phyloP scores from a whole-genome alignment of 92 coral and sea anemone species.

The Phenganax subtilis region DNA sequence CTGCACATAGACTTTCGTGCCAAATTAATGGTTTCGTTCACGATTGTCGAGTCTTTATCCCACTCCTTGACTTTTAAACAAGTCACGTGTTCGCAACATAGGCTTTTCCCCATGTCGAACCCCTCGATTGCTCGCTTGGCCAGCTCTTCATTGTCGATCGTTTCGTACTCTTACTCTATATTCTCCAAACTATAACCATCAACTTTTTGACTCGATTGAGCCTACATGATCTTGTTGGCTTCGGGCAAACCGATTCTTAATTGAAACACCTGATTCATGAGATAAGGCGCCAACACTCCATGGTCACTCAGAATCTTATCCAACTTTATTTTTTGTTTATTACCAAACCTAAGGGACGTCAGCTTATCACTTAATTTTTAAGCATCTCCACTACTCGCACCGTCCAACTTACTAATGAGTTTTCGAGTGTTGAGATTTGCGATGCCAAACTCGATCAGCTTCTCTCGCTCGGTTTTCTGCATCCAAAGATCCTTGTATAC shows the following conservation, averaged over 20 bases:
- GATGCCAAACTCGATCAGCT: neutral
- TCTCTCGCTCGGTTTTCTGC: neutral
- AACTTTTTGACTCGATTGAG: neutral
- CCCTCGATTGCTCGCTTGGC: neutral
- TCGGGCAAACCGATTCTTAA: neutral
- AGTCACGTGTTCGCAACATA: constrained; percentile 11
- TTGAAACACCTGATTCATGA: neutral
- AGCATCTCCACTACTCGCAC: neutral
- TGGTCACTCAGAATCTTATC: constrained; percentile 1
- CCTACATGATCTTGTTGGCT: neutral
- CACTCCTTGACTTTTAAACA: neutral
- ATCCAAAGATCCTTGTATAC: constrained; percentile 1
- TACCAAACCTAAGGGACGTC: neutral
- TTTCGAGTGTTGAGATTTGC: constrained; percentile 6
- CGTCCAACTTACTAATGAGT: neutral
- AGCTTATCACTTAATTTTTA: neutral
- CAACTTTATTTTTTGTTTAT: neutral
- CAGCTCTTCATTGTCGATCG: neutral
- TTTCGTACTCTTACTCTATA: constrained; percentile 15
- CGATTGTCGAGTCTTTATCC: neutral
- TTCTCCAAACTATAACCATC: too few species aligned
- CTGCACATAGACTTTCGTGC: constrained; percentile 15
- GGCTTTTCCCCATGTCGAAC: neutral
- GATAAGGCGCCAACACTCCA: neutral
- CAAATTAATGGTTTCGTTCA: constrained; percentile 13